Base-by-base conservation (phyloP, 1,140 invertebrate species). In the Streblospio benedicti region DNA sequence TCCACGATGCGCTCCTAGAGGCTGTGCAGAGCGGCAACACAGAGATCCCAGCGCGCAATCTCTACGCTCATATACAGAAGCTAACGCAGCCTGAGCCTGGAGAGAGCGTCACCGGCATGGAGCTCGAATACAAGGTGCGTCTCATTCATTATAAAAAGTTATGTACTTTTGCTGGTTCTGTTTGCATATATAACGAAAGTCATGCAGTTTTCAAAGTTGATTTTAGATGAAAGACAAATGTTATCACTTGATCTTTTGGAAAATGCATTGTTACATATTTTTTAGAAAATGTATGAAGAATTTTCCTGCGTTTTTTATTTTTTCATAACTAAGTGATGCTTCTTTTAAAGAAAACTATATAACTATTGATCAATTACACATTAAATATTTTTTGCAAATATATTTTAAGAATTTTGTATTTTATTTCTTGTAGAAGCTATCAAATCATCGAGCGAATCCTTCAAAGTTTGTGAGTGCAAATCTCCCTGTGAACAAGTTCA, bases 11-110 rank as follows among this genome's bases (percentile, higher is more conserved):
- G 14, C 62, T 79, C 87, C 79, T 98, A 5, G 96, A 99, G 77
- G 95, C 94, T 1, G 91, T 97, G 0, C 88, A 94, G 47, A 94
- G 92, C 71, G 95, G 95, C 3, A 87, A 87, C 65, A 98, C 95
- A 0, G 95, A 99, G 79, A 85, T 97, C 25, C 88, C 91, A 0
- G 91, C 91, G 4, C 83, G 89, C 35, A 93, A 92, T 74, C 80
- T 99, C 33, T 92, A 96, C 69, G 84, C 87, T 6, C 94, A 99
- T 76, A 89, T 98, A 61, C 91, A 97, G 71, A 92, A 91, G 69
- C 80, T 98, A 43, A 72, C 71, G 33, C 71, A 73, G 54, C 71
- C 74, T 1, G 74, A 76, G 16, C 71, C 70, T 12, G 60, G 60
- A 25, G 73, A 75, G 57, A 71, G 74, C 2, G 69, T 93, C 49